A percentile compares a stretch with the other conserved stretches of the same genome.
Evolutionary conservation across 2,113 vertebrate species (phyloP).

Genomic region (Rhegmatorhina hoffmannsi): DNA sequence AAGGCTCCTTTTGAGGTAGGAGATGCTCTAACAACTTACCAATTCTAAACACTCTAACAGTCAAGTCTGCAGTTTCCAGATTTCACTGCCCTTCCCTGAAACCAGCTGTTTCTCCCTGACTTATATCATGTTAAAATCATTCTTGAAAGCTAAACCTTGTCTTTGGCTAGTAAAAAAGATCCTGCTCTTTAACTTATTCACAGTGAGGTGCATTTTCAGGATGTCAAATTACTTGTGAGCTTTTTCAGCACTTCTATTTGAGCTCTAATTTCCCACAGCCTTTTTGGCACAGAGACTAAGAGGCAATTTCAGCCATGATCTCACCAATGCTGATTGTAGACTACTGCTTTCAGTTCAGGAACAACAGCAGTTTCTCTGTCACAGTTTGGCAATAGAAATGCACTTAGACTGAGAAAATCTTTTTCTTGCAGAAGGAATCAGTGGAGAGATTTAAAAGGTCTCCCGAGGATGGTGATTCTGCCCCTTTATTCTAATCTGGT

Average conservation of each 20-base stretch:
- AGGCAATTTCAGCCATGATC: not conserved
- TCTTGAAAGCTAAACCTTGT: not conserved
- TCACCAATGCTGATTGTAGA: not conserved
- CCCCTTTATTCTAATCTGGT: not conserved
- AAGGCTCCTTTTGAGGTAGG: not conserved
- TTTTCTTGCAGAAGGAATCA: not conserved
- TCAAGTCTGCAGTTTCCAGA: not conserved
- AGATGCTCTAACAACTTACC: not conserved
- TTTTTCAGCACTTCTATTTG: not conserved
- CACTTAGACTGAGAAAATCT: not conserved
- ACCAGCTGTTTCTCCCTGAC: not conserved
- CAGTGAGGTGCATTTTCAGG: not conserved
- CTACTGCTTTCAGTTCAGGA: not conserved
- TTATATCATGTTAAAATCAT: not conserved
- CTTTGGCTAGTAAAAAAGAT: not conserved
- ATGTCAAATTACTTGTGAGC: not conserved
- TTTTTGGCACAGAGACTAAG: not conserved
- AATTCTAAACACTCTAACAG: not conserved
- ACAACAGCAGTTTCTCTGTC: not conserved
- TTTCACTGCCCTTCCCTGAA: not conserved
- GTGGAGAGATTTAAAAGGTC: not conserved
- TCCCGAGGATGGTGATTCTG: not conserved
- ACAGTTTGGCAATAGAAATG: not conserved
- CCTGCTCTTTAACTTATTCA: not conserved
- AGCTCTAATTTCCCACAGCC: not conserved